Conservation (phyloP, 2,797 vertebrate genomes). For the Setipinna tenuifilis region DNA sequence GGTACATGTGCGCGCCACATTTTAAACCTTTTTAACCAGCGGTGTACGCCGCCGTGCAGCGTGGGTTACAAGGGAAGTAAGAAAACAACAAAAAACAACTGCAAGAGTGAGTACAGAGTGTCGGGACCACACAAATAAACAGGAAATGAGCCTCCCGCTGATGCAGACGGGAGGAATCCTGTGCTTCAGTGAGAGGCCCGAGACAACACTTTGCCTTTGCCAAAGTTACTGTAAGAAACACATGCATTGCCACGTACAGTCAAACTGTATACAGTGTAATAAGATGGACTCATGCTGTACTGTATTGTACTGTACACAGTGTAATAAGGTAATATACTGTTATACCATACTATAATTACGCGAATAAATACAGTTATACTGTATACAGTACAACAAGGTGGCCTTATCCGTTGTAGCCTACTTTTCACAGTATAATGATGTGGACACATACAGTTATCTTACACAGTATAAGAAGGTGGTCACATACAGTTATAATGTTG, state of each 20-base stretch:
- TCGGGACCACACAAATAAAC: constrained; percentile 54
- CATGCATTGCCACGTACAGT: not conserved
- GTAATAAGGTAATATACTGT: too few relatives aligned
- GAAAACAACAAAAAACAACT: constrained; percentile 66
- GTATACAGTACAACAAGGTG: too few relatives aligned
- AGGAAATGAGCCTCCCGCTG: constrained; percentile 56
- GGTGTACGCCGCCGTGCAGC: constrained; percentile 20
- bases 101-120: constrained; percentile 59
- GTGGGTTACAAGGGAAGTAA: constrained; percentile 58
- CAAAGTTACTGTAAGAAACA: not conserved
- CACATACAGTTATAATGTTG: too few relatives aligned
- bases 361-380: too few relatives aligned
- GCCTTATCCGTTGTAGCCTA: too few relatives aligned
- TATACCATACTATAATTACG: too few relatives aligned
- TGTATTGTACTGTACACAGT: too few relatives aligned
- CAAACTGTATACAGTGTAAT: too few relatives aligned
- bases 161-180: constrained; percentile 56
- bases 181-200: not conserved
- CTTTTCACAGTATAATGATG: too few relatives aligned
- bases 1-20: constrained; percentile 70
- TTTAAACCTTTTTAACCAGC: constrained; percentile 58
- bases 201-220: not conserved
- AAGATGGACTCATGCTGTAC: too few relatives aligned
- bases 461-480: too few relatives aligned
- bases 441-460: too few relatives aligned